Percentiles rank a stretch among this genome's conserved stretches.
These are phyloP conservation scores for Ditula angustiorana DNA, from an alignment of 2,888 invertebrate genomes.

Conservation along the genomic window DNA sequence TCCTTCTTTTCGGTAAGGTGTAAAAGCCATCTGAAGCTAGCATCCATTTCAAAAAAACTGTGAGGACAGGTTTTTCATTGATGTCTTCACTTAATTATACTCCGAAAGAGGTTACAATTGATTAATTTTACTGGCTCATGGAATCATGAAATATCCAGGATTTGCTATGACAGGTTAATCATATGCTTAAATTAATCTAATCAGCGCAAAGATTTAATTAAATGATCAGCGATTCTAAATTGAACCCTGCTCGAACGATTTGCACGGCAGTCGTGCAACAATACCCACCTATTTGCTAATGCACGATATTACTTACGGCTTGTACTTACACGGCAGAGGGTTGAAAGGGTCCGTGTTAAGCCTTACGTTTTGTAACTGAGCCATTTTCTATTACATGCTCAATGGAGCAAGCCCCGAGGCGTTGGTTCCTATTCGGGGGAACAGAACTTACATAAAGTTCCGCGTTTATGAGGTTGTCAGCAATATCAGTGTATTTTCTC, in stretches of 20 bases:
- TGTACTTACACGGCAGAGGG: constrained; percentile 47
- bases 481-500: neutral
- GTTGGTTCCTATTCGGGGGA: constrained; percentile 70
- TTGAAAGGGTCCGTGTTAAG: constrained; percentile 53
- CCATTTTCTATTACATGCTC: constrained; percentile 63
- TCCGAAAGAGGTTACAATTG: too few relatives aligned
- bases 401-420: constrained; percentile 74
- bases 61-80: too few relatives aligned
- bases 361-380: constrained; percentile 60
- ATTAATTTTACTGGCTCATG: too few relatives aligned
- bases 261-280: constrained; percentile 64
- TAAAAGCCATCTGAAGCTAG: too few relatives aligned
- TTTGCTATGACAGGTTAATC: constrained; percentile 22
- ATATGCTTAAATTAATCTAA: constrained; percentile 41
- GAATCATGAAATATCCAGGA: too few relatives aligned
- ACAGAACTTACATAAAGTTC: constrained; percentile 69
- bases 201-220: constrained; percentile 53
- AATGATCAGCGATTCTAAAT: constrained; percentile 55
- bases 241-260: constrained; percentile 57
- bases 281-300: constrained; percentile 65
- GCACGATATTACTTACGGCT: constrained; percentile 56
- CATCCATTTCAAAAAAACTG: too few relatives aligned
- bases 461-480: constrained; percentile 36
- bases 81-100: too few relatives aligned
- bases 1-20: too few relatives aligned